Base-by-base conservation (phyloP, 2,888 invertebrate species). In the Steinernema hermaphroditum region DNA sequence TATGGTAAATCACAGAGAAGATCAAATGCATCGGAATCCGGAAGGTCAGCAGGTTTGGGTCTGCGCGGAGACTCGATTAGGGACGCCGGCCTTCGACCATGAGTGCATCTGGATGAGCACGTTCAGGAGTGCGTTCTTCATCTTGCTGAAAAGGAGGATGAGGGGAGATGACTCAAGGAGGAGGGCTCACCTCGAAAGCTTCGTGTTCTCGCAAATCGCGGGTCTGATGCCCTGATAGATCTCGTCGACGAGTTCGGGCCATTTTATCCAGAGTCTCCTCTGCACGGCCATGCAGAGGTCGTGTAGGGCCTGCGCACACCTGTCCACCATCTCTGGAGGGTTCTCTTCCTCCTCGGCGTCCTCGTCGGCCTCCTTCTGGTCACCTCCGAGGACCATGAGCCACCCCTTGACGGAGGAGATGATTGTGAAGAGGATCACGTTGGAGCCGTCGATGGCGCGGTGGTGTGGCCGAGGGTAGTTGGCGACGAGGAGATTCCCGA, bases 161-260 rank as follows among this genome's bases (percentile, higher is more conserved):
- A 27, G 4, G n/a, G n/a, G 4, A n/a, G n/a, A n/a, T n/a, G n/a
- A n/a, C n/a, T n/a, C n/a, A n/a, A n/a, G n/a, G 12, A 27, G 6
- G 24, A 6, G 22, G 1, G 14, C 32, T 24, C 34, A 76, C 76
- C 81, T 80, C 1, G 74, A 69, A 6, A 81, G 27, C 22, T 74
- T 74, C 8, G 49, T 69, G 43, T 80, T 81, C 68, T 81, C 78
- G 9, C 78, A 78, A 54, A 82, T 78, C 4, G 81, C 72, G 8
- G 76, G 76, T 69, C 78, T 80, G 32, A 80, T 72, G 49, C 75
- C 77, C 29, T 54, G 49, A 70, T 80, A 82, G 37, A 82, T 82
- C 70, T 81, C 79, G 72, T 82, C 82, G 44, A 74, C 75, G 6
- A 79, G 44, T 43, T 72, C 73, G 34, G 80, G 80, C 72, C 78